Conservation (phyloP, 2,797 vertebrate genomes). For the Tamandua tetradactyla region DNA sequence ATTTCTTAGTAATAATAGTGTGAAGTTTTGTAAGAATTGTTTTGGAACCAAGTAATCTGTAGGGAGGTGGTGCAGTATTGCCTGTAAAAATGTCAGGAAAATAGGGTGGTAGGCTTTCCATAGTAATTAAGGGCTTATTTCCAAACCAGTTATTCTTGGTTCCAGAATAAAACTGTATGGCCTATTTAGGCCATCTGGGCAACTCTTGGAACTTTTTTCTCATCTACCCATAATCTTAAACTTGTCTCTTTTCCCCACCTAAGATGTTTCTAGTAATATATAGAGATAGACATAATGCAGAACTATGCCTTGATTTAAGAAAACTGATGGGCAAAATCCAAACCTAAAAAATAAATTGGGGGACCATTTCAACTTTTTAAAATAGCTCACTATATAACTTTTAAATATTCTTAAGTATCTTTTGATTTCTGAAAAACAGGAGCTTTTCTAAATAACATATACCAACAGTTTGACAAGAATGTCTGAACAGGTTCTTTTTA, state of each 20-base stretch:
- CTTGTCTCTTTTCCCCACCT: neutral
- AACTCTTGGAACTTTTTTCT: neutral
- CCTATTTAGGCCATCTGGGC: neutral
- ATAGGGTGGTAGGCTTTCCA: neutral
- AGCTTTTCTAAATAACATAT: conserved; percentile 39
- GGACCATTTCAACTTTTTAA: neutral
- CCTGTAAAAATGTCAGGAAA: conserved; percentile 3
- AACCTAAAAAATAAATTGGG: neutral
- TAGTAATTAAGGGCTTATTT: conserved; percentile 43
- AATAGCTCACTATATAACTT: neutral
- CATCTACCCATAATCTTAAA: neutral
- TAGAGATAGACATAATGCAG: neutral
- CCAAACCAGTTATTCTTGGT: neutral
- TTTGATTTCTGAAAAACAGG: conserved; percentile 49
- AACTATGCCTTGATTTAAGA: conserved; percentile 30
- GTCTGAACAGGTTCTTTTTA: neutral
- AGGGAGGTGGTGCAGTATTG: neutral
- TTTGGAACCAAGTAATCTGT: neutral
- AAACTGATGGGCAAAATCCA: conserved; percentile 31
- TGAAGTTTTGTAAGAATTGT: neutral
- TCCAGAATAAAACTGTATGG: neutral
- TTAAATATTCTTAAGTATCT: conserved; percentile 4
- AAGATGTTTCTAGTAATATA: conserved; percentile 1
- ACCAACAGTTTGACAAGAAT: conserved; percentile 27
- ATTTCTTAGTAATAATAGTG: neutral